A percentile compares a stretch with the other conserved stretches of the same genome.
phyloP scores from a whole-genome alignment of 1,140 invertebrate species.

The Heliothis subflexa region DNA sequence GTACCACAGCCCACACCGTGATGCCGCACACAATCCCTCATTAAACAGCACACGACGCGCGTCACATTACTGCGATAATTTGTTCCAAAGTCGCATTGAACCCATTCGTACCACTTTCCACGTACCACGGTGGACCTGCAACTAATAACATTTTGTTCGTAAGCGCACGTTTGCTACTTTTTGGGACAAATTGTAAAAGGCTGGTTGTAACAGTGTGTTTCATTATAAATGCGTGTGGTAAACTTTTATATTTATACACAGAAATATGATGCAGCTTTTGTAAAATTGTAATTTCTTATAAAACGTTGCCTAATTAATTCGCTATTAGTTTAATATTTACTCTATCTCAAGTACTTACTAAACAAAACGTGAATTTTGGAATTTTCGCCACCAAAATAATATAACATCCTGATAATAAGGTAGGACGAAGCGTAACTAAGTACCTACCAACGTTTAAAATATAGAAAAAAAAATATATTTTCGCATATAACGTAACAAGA shows the following conservation, averaged over 20 bases:
- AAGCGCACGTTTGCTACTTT: neutral
- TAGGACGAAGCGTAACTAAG: neutral
- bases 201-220: neutral
- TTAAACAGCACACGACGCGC: conserved; percentile 68
- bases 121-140: conserved; percentile 20
- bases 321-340: no score
- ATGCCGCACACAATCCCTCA: conserved; percentile 79
- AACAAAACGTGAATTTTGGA: no score
- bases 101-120: conserved; percentile 29
- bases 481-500: conserved; percentile 1
- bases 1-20: conserved; percentile 58
- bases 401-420: neutral
- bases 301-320: no score
- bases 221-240: neutral
- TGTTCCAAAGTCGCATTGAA: conserved; percentile 46
- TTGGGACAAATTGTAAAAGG: neutral
- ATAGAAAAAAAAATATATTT: neutral
- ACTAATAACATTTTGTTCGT: conserved; percentile 10
- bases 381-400: no score
- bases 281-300: no score
- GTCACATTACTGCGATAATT: conserved; percentile 56
- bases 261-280: no score
- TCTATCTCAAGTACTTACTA: no score
- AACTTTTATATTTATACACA: no score
- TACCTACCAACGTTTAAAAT: neutral